Evolutionary conservation across 2,797 vertebrate species (phyloP).

Genomic region (Myoxocephalus aenaeus): DNA sequence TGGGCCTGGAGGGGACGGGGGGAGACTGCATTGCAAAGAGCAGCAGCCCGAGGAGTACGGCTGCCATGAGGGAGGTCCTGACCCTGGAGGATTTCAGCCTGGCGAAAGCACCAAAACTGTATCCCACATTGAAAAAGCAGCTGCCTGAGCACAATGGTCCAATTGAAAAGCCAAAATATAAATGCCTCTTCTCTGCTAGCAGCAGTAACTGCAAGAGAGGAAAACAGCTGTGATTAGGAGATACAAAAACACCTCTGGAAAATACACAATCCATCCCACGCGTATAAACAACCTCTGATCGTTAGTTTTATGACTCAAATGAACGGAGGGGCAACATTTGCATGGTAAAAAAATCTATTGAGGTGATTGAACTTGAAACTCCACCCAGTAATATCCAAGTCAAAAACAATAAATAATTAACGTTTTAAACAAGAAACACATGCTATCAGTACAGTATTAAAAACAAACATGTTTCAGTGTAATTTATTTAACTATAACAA

Average conservation of each 20-base stretch:
- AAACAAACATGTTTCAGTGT: slow-evolving; percentile 1
- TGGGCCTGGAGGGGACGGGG: slow-evolving; percentile 84
- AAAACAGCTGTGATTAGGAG: slow-evolving; percentile 49
- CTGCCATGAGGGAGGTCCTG: slow-evolving; percentile 90
- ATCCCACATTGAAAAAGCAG: slow-evolving; percentile 78
- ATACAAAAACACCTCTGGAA: slow-evolving; percentile 23
- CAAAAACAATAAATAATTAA: not conserved
- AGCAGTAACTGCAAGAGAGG: slow-evolving; percentile 48
- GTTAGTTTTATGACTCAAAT: not conserved
- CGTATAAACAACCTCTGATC: not conserved
- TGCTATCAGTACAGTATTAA: too few relatives aligned
- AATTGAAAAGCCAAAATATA: slow-evolving; percentile 27
- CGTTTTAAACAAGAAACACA: not conserved
- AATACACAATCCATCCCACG: not conserved
- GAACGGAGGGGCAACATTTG: not conserved
- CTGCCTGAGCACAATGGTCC: slow-evolving; percentile 66
- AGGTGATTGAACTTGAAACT: slow-evolving; percentile 22
- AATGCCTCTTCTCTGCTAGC: slow-evolving; percentile 47
- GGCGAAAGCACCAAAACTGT: slow-evolving; percentile 78
- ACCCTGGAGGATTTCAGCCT: slow-evolving; percentile 85
- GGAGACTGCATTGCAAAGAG: slow-evolving; percentile 88
- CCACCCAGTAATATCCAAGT: too few relatives aligned
- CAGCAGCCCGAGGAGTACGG: slow-evolving; percentile 88
- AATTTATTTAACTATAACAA: not conserved
- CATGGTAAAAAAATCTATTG: not conserved